Conservation (phyloP, 2,113 vertebrate genomes). For the Myotis lucifugus region DNA sequence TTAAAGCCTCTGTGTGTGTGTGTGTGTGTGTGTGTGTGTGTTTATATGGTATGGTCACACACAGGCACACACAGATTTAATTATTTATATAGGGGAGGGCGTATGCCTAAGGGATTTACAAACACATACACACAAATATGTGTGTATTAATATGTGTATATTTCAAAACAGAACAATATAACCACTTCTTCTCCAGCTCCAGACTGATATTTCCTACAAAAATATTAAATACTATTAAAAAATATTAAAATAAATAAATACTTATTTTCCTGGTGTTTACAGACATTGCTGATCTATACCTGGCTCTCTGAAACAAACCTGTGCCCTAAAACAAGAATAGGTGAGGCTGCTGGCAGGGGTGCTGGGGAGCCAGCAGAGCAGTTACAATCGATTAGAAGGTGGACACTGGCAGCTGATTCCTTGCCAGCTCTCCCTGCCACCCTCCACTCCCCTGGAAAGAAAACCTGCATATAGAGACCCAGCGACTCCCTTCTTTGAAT, state of each 20-base stretch:
- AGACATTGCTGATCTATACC: not conserved
- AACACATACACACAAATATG: not conserved
- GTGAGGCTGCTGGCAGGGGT: not conserved
- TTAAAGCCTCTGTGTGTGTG: not conserved
- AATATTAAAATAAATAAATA: not conserved
- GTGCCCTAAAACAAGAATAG: not conserved
- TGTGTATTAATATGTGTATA: not conserved
- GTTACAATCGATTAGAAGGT: not conserved
- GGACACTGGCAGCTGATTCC: not conserved
- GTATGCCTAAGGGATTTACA: not conserved
- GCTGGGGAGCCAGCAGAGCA: not conserved
- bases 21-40: not conserved
- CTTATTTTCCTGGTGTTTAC: not conserved
- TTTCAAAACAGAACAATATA: slow-evolving; percentile 35
- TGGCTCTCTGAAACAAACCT: not conserved
- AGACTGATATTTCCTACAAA: not conserved
- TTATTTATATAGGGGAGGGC: not conserved
- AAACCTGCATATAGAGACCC: not conserved
- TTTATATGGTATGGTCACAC: not conserved
- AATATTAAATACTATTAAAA: not conserved
- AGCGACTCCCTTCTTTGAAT: not conserved
- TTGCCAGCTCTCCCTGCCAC: not conserved
- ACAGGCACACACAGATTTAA: not conserved
- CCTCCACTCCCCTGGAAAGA: not conserved
- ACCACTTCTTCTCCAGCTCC: not conserved